Base-by-base conservation (phyloP, 2,888 invertebrate genomes). In the Meteorus colon region DNA sequence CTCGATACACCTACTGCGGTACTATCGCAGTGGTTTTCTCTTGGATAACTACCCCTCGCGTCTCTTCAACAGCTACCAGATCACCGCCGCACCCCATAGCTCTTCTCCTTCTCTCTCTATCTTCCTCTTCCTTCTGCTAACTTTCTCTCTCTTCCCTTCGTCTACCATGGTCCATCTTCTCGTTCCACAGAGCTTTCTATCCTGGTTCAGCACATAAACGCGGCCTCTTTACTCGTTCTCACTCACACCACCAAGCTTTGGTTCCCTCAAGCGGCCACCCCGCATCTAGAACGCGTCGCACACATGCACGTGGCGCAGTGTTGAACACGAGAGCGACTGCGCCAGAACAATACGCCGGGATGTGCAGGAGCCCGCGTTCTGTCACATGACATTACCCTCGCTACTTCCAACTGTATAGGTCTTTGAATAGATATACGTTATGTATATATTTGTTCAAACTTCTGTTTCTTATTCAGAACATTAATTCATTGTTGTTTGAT, bases 251-350 rank as follows among this genome's bases (percentile, higher is more conserved):
- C 65, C 51, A 37, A 19, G 31, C 62, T 66, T 51, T 29, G 34
- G 55, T 24, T 29, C 75, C 66, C 60, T 41, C 16, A 34, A 37
- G 34, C 70, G 51, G 51, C 62, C 48, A 16, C 0, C 48, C 27
- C 14, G 31, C 74, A 60, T 51, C 63, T 76, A 59, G 66, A 70
- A 77, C 78, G 79, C 69, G 78, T 78, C 85, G 82, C 85, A 86
- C 84, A 85, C 78, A 86, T 81, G 84, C 88, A 89, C 87, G 87
- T 86, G 88, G 86, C 83, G 83, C 84, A 83, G 84, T 84, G 78
- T 85, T 84, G 85, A 84, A 83, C 85, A 19, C 24, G 0, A 86
- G 85, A 85, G 87, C 88, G 88, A 85, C 86, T 89, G 88, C 88
- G 88, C 87, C n/a, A 24, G n/a, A 55, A 19, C 83, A 84, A 77